Conservation (phyloP, 1,140 invertebrate species). For the Belonocnema kinseyi region DNA sequence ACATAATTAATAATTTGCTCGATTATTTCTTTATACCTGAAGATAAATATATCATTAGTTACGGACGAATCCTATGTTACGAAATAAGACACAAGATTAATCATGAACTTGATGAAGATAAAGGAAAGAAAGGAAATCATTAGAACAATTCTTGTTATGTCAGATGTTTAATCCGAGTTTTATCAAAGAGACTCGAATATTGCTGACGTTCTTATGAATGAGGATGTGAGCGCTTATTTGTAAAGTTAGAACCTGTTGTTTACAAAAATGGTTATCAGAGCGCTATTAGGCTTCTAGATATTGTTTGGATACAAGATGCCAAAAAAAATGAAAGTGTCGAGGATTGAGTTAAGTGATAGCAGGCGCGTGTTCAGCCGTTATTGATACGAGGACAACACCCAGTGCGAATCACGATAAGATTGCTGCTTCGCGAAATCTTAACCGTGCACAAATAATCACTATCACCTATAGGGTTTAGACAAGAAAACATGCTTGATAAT, state of each 20-base stretch:
- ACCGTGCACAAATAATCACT: conserved; percentile 5
- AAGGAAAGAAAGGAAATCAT: too few relatives aligned
- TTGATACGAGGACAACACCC: conserved; percentile 46
- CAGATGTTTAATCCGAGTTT: background rate
- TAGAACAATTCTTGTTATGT: background rate
- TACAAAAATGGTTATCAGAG: conserved; percentile 25
- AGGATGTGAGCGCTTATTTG: conserved; percentile 35
- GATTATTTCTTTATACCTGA: too few relatives aligned
- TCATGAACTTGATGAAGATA: background rate
- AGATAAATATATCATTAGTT: too few relatives aligned
- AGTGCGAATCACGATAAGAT: conserved; percentile 54
- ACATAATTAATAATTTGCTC: too few relatives aligned
- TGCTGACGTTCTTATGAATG: conserved; percentile 50
- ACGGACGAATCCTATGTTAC: too few relatives aligned
- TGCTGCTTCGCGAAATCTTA: conserved; percentile 36
- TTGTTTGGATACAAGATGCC: conserved; percentile 42
- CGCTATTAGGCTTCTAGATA: conserved; percentile 47
- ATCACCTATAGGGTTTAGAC: conserved; percentile 4
- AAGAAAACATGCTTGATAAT: conserved; percentile 34
- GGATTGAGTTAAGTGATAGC: conserved; percentile 48
- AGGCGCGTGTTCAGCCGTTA: conserved; percentile 49
- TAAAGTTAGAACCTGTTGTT: conserved; percentile 34
- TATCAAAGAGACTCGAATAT: conserved; percentile 6
- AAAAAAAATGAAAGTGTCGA: conserved; percentile 26
- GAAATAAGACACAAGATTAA: too few relatives aligned